Percentiles rank a stretch among this genome's conserved stretches.
These are phyloP conservation scores for Chloromyia formosa DNA, from an alignment of 2,888 invertebrate species.

Conservation along the genomic window DNA sequence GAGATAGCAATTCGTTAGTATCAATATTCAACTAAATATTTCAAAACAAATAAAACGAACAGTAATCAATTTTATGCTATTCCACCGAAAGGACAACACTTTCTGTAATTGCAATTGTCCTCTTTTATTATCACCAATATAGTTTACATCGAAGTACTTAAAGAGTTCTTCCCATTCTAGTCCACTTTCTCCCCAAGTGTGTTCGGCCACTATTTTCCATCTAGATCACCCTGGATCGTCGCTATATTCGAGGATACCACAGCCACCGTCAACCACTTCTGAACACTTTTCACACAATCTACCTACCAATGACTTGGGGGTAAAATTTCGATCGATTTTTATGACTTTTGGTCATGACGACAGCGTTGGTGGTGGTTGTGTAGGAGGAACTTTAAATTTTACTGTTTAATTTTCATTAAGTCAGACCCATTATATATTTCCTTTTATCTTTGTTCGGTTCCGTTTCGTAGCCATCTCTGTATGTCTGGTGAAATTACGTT, in stretches of 20 bases:
- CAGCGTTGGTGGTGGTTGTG: no score
- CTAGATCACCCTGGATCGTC: background rate
- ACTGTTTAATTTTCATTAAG: constrained; percentile 45
- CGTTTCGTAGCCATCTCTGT: background rate
- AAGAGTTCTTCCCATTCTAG: background rate
- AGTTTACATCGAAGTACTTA: background rate
- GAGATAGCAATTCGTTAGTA: no score
- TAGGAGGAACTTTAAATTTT: constrained; percentile 34
- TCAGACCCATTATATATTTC: constrained; percentile 36
- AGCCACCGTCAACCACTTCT: no score
- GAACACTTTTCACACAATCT: background rate
- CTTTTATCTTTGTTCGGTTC: constrained; percentile 19
- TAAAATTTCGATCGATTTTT: constrained; percentile 43
- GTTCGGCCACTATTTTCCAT: background rate
- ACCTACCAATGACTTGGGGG: background rate
- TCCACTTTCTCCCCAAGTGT: background rate
- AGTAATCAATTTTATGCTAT: no score
- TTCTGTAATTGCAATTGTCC: no score
- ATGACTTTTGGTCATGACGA: constrained; percentile 42
- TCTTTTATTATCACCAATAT: background rate
- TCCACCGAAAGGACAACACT: no score
- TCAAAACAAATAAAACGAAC: no score
- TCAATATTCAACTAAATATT: no score
- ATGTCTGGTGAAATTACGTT: background rate
- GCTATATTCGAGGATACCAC: no score